phyloP scores from a whole-genome alignment of 2,888 invertebrate genomes.

The Clitarchus hookeri region DNA sequence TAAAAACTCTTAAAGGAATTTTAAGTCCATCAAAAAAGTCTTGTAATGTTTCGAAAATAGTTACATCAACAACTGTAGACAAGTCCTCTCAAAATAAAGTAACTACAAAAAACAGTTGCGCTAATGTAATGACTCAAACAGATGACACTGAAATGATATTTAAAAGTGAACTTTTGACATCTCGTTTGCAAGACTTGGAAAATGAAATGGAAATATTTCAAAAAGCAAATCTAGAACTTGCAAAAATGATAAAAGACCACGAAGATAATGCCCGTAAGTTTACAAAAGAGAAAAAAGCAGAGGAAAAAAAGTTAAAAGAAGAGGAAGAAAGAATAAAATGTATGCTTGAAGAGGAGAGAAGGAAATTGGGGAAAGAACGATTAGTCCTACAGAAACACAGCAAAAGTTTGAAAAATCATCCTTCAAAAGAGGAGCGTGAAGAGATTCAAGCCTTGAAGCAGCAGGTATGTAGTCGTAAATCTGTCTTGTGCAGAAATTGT shows the following conservation, averaged over 20 bases:
- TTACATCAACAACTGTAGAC: background rate
- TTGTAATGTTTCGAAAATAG: background rate
- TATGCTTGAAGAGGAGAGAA: conserved; percentile 70
- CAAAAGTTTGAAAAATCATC: conserved; percentile 68
- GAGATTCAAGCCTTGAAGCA: conserved; percentile 68
- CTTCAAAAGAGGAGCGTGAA: conserved; percentile 70
- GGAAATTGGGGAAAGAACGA: conserved; percentile 69
- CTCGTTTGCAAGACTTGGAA: conserved; percentile 68
- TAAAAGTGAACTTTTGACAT: conserved; percentile 56
- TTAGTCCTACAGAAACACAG: conserved; percentile 68
- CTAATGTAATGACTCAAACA: background rate
- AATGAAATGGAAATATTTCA: conserved; percentile 63
- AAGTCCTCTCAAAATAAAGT: background rate
- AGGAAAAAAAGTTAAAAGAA: conserved; percentile 58
- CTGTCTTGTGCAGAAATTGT: no score
- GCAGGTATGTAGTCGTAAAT: conserved; percentile 52
- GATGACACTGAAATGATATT: conserved; percentile 23
- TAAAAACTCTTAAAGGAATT: background rate
- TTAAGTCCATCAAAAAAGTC: background rate
- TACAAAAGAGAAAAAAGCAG: conserved; percentile 62
- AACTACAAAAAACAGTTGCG: background rate
- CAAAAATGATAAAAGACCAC: conserved; percentile 52
- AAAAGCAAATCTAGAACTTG: conserved; percentile 58
- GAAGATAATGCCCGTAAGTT: conserved; percentile 59
- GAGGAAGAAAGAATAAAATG: conserved; percentile 68